Base-by-base conservation (phyloP, 2,888 invertebrate species). In the Phlogophora meticulosa region DNA sequence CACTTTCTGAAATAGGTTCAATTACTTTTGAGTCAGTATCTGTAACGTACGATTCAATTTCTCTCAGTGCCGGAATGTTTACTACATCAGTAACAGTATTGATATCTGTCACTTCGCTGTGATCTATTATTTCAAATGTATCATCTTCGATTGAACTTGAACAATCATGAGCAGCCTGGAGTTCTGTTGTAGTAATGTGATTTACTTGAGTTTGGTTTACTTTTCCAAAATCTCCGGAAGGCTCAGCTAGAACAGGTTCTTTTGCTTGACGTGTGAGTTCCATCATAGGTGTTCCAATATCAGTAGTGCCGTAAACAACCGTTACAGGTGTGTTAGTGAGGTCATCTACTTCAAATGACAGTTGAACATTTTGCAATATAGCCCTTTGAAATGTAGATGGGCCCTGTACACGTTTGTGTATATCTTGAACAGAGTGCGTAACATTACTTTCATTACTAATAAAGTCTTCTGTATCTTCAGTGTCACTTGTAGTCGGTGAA, bases 331-430 rank as follows among this genome's bases (percentile, higher is more conserved):
- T 87, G 53, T 90, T 88, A 70, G 83, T 84, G 11, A 90, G 82
- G 73, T 90, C 90, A 66, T 90, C 89, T 9, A 89, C 89, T 79
- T 90, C 88, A 75, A 88, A 90, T 0, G 89, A 86, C 60, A 79
- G 82, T 17, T 78, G 82, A 60, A 88, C 80, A 55, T 88, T 79
- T 58, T 78, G 79, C 13, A 78, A 63, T 5, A 22, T 59, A 42
- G 63, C 17, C 17, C 68, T 70, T 62, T 57, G 60, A 40, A 40
- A 34, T 51, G 64, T 43, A 46, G 71, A 56, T 24, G 42, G 24
- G 4, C 42, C 4, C 9, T 72, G 77, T 51, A 24, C 22, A 32
- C 17, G 58, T 20, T 57, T 51, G 5, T 45, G 34, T 28, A 43
- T 53, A 10, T 42, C 61, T 48, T 59, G 43, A 48, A 28, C 28